phyloP scores from a whole-genome alignment of 2,113 vertebrate species.

The Nettapus auritus region DNA sequence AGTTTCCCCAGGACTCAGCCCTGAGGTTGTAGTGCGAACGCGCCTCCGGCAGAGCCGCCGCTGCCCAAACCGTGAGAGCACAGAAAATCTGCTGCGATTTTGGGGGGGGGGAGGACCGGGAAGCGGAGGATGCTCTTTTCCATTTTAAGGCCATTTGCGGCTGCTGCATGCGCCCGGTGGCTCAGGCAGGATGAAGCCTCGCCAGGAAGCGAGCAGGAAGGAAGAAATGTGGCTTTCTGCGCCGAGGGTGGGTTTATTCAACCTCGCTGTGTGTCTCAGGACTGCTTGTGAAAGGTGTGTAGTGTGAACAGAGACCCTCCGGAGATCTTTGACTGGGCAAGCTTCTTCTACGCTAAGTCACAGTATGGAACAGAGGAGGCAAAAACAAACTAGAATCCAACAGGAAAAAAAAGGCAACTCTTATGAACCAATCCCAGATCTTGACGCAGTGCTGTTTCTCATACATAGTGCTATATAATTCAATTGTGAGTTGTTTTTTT shows the following conservation, averaged over 20 bases:
- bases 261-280: not conserved
- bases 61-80: constrained; percentile 36
- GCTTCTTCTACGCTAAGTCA: constrained; percentile 75
- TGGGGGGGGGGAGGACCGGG: not conserved
- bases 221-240: not conserved
- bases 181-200: not conserved
- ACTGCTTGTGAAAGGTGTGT: not conserved
- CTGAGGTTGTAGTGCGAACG: constrained; percentile 74
- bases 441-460: constrained; percentile 75
- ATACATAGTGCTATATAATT: constrained; percentile 85
- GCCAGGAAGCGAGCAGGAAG: not conserved
- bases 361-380: constrained; percentile 79
- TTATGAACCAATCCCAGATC: constrained; percentile 40
- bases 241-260: not conserved
- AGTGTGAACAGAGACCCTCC: constrained; percentile 22
- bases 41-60: constrained; percentile 51
- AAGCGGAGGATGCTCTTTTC: not conserved
- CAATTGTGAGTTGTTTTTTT: constrained; percentile 14
- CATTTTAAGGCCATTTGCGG: not conserved
- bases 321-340: constrained; percentile 53
- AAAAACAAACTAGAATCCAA: constrained; percentile 74
- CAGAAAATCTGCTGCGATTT: not conserved
- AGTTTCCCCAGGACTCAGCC: constrained; percentile 78
- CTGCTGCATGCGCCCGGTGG: not conserved
- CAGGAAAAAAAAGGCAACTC: constrained; percentile 8